A percentile compares a stretch with the other conserved stretches of the same genome.
Conservation (phyloP, 2,113 vertebrate genomes). For the Salvelinus alpinus region DNA sequence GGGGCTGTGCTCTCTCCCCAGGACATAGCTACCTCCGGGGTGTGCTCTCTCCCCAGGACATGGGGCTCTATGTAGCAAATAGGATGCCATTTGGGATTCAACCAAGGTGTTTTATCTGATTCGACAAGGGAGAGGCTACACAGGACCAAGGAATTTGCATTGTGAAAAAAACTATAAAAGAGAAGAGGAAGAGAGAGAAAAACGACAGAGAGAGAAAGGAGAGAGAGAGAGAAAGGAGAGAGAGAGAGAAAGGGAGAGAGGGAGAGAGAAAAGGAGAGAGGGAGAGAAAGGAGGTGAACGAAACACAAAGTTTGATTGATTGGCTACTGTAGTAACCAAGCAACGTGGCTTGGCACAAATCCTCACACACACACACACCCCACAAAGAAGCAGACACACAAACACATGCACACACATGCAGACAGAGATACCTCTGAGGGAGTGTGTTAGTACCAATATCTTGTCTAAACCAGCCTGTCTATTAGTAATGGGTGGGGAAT, state of each 20-base stretch:
- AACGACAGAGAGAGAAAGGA: not conserved
- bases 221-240: not conserved
- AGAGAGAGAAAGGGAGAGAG: no score
- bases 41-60: no score
- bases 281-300: not conserved
- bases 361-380: not conserved
- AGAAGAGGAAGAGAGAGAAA: not conserved
- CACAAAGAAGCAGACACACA: not conserved
- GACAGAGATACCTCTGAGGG: no score
- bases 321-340: not conserved
- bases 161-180: not conserved
- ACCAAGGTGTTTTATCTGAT: no score
- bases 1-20: no score
- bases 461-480: no score
- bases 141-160: not conserved
- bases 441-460: no score
- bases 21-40: no score
- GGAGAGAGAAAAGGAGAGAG: not conserved
- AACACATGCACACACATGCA: not conserved
- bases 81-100: no score
- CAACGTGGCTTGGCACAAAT: not conserved
- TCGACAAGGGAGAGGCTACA: not conserved
- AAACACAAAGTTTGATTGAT: constrained; percentile 1
- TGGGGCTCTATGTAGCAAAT: no score
- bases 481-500: no score